Evolutionary conservation across 35 echinoderm and acorn worm genomes (phyloP).

Genomic region (Patiria miniata): DNA sequence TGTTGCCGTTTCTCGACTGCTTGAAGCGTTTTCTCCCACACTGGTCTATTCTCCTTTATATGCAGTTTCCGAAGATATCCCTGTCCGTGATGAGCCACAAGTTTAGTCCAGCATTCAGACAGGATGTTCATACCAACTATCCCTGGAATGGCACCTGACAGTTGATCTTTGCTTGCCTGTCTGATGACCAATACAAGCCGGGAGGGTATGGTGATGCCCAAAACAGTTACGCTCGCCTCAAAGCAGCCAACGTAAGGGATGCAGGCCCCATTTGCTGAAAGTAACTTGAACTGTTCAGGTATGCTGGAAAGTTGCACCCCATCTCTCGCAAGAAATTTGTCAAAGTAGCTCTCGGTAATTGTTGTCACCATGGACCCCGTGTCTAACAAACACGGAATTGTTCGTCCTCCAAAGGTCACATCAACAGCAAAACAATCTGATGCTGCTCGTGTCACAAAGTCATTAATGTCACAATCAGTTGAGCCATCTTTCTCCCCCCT

Average conservation of each 20-base stretch:
- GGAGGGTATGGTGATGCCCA: background rate
- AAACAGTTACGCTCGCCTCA: background rate
- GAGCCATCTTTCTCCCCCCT: background rate
- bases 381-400: background rate
- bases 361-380: slow-evolving; percentile 12
- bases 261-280: background rate
- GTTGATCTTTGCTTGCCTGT: background rate
- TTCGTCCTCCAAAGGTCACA: background rate
- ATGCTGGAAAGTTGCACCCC: background rate
- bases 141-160: background rate
- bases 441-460: slow-evolving; percentile 7
- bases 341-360: background rate
- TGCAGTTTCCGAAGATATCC: too few species aligned
- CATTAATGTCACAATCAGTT: background rate
- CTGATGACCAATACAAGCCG: background rate
- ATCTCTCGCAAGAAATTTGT: background rate
- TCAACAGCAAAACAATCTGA: background rate
- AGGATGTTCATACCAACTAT: background rate
- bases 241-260: slow-evolving; percentile 5
- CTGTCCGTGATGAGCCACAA: too few species aligned
- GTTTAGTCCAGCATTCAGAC: background rate
- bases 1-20: background rate
- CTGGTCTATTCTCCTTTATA: background rate
- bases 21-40: background rate
- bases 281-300: background rate